Conservation (phyloP, 2,113 vertebrate genomes). For the Nerophis ophidion region DNA sequence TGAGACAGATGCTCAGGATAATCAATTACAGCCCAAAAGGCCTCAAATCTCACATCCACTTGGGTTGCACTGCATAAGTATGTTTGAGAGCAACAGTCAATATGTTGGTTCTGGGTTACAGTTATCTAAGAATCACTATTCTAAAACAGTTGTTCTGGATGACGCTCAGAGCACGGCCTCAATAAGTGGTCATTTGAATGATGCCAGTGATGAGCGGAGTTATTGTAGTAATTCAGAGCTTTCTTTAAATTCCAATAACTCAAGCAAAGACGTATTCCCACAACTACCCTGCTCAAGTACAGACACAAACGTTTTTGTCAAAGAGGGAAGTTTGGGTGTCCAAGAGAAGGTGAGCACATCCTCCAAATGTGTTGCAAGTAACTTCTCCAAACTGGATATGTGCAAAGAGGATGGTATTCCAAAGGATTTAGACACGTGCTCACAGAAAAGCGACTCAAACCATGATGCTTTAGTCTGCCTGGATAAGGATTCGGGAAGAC, state of each 20-base stretch:
- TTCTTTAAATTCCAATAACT: slow-evolving; percentile 31
- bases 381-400: slow-evolving; percentile 1
- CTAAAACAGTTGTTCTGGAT: slow-evolving; percentile 14
- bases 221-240: slow-evolving; percentile 37
- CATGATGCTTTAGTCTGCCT: not conserved
- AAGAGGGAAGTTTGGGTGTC: slow-evolving; percentile 4
- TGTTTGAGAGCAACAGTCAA: slow-evolving; percentile 7
- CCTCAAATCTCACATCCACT: not conserved
- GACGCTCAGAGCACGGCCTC: not conserved
- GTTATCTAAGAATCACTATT: slow-evolving; percentile 7
- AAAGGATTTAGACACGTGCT: slow-evolving; percentile 26
- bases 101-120: slow-evolving; percentile 13
- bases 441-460: slow-evolving; percentile 22
- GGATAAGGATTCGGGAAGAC: slow-evolving; percentile 14
- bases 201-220: slow-evolving; percentile 15
- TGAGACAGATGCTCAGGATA: slow-evolving; percentile 11
- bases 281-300: slow-evolving; percentile 8
- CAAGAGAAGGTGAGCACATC: not conserved
- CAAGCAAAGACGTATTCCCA: not conserved
- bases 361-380: not conserved
- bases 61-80: not conserved
- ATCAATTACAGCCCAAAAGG: slow-evolving; percentile 10
- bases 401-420: slow-evolving; percentile 20
- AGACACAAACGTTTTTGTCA: not conserved
- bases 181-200: slow-evolving; percentile 1